Conservation (phyloP, 1,140 invertebrate species). For the Brachionus rubens region DNA sequence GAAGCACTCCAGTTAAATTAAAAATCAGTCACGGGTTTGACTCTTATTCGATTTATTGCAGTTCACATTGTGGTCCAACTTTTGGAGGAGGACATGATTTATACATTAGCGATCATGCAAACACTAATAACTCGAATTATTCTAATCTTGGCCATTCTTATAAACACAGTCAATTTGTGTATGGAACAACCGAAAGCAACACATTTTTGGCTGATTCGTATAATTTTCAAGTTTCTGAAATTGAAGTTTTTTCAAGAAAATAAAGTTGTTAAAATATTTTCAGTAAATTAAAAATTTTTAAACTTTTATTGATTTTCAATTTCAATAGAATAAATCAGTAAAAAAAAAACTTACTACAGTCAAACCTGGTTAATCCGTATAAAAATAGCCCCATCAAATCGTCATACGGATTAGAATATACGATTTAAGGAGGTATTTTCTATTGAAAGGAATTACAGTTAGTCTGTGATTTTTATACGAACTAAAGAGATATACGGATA, state of each 20-base stretch:
- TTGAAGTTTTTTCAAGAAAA: slow-evolving; percentile 34
- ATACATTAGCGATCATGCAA: slow-evolving; percentile 9
- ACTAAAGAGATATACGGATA: no score
- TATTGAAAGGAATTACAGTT: no score
- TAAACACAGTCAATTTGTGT: neutral
- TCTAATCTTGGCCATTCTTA: slow-evolving; percentile 27
- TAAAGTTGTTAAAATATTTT: neutral
- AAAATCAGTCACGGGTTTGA: slow-evolving; percentile 19
- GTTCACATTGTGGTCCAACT: slow-evolving; percentile 14
- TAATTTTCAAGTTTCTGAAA: slow-evolving; percentile 37
- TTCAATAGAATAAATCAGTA: no score
- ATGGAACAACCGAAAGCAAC: slow-evolving; percentile 13
- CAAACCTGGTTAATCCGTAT: no score
- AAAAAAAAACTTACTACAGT: no score
- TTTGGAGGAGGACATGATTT: slow-evolving; percentile 43
- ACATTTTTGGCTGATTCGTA: slow-evolving; percentile 34
- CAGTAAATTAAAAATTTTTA: no score
- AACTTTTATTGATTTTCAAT: no score
- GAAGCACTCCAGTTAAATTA: neutral
- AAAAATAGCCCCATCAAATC: no score
- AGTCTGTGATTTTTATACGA: no score
- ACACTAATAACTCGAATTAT: neutral
- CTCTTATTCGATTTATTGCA: slow-evolving; percentile 15
- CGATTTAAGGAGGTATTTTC: no score
- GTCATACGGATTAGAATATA: no score